A percentile compares a stretch with the other conserved stretches of the same genome.
phyloP scores from a whole-genome alignment of 2,888 invertebrate species.

The Apodemia duryi region DNA sequence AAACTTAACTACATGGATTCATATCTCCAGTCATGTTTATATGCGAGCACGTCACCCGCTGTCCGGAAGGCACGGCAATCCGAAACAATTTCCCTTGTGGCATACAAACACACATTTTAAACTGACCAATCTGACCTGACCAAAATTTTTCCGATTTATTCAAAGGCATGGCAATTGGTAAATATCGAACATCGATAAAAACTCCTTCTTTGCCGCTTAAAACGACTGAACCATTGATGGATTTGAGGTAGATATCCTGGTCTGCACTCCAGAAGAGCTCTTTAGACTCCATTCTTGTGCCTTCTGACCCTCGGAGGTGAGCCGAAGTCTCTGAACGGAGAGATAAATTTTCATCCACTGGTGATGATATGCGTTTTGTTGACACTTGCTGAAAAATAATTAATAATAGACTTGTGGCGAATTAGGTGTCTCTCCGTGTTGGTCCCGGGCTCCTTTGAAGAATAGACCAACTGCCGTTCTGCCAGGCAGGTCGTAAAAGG shows the following conservation, averaged over 20 bases:
- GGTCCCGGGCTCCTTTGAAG: too few species aligned
- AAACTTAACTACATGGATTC: constrained; percentile 82
- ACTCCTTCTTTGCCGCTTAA: constrained; percentile 85
- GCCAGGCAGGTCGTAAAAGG: too few species aligned
- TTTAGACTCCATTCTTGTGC: constrained; percentile 85
- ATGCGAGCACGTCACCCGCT: constrained; percentile 80
- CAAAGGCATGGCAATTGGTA: constrained; percentile 81
- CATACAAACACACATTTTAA: constrained; percentile 94
- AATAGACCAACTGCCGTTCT: too few species aligned
- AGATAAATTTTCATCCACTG: constrained; percentile 82
- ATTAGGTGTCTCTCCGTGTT: too few species aligned
- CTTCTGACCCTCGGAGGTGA: constrained; percentile 88
- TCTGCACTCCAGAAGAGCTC: constrained; percentile 87
- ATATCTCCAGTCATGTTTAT: constrained; percentile 79
- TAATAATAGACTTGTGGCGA: too few species aligned
- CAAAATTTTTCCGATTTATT: constrained; percentile 46
- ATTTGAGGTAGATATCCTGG: constrained; percentile 87
- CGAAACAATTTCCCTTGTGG: constrained; percentile 91
- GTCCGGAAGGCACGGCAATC: constrained; percentile 83
- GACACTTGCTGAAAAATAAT: constrained; percentile 73
- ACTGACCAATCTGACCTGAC: constrained; percentile 76
- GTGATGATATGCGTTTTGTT: constrained; percentile 86
- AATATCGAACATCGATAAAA: constrained; percentile 83
- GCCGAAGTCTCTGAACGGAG: constrained; percentile 85
- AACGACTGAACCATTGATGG: constrained; percentile 86